Evolutionary conservation across 37 sponge, comb jelly and placozoan genomes (phyloP).

Genomic region (Beroe ovata): DNA sequence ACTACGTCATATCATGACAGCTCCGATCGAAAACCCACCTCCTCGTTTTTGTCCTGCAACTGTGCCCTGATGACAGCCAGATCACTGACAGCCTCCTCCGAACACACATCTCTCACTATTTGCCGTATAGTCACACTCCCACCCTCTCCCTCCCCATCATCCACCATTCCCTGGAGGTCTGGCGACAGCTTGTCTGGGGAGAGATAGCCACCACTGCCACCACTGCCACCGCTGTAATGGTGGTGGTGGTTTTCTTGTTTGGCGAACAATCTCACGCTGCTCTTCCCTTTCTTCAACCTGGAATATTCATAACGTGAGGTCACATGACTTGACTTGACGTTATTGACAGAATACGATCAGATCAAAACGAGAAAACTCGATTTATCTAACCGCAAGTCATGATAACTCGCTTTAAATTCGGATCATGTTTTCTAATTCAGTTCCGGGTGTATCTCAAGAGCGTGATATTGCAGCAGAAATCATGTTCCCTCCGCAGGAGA

Average conservation of each 20-base stretch:
- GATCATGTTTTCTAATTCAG: no score
- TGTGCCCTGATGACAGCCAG: constrained; percentile 16
- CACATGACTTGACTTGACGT: no score
- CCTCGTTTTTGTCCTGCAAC: constrained; percentile 57
- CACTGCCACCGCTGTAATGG: neutral
- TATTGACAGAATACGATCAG: no score
- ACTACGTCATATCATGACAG: no score
- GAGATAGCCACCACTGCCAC: neutral
- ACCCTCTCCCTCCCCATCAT: neutral
- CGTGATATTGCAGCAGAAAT: no score
- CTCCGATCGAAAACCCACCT: neutral
- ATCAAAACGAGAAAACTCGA: no score
- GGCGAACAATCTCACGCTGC: constrained; percentile 6
- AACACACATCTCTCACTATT: constrained; percentile 42
- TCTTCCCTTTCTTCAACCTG: constrained; percentile 48
- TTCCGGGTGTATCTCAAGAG: no score
- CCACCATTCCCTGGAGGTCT: neutral
- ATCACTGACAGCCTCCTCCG: constrained; percentile 66
- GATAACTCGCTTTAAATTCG: no score
- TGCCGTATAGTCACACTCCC: neutral
- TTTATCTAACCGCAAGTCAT: no score
- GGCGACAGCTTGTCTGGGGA: neutral
- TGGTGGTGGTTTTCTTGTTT: neutral
- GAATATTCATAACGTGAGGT: neutral
- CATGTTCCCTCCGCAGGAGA: no score